phyloP scores from a whole-genome alignment of 2,113 vertebrate species.

The Gracilinanus agilis region DNA sequence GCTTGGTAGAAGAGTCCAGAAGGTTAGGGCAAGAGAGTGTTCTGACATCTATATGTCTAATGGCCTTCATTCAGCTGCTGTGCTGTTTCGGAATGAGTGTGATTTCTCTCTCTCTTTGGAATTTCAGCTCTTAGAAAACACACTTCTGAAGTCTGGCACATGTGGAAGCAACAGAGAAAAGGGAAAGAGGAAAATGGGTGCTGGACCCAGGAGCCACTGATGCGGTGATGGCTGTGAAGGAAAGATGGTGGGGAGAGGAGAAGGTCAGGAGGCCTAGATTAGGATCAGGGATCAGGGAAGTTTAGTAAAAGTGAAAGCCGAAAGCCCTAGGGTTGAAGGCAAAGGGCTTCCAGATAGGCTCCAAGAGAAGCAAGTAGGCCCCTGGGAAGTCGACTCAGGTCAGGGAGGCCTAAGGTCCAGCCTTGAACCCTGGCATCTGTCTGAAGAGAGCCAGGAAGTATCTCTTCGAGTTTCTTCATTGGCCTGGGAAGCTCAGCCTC shows the following conservation, averaged over 20 bases:
- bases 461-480: not conserved
- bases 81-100: not conserved
- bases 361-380: not conserved
- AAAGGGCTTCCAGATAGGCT: not conserved
- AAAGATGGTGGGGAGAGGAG: not conserved
- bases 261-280: not conserved
- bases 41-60: not conserved
- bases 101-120: not conserved
- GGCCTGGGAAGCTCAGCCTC: not conserved
- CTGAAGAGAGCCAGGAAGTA: not conserved
- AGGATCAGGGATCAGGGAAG: not conserved
- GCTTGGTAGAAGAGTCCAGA: not conserved
- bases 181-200: not conserved
- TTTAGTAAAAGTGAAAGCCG: not conserved
- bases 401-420: not conserved
- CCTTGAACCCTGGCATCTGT: not conserved
- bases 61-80: not conserved
- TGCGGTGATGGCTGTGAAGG: not conserved
- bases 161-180: not conserved
- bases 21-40: not conserved
- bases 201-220: not conserved
- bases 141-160: not conserved
- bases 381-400: not conserved
- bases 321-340: not conserved
- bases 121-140: too few relatives aligned